Base-by-base conservation (phyloP, 2,797 vertebrate genomes). In the Cyprinella venusta region DNA sequence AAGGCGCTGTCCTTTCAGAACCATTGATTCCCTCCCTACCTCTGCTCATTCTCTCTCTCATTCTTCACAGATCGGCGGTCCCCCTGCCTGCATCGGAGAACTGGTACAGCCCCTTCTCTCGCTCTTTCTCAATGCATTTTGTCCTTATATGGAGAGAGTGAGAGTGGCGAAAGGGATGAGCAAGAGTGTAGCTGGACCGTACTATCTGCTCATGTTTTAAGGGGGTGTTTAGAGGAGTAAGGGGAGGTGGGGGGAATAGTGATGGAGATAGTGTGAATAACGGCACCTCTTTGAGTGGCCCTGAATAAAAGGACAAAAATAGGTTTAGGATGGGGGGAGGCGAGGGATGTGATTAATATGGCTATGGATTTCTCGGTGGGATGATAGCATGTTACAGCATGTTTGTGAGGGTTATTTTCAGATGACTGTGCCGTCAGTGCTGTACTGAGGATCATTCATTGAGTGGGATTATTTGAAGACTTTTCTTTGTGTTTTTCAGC, bases 121-220 rank as follows among this genome's bases (percentile, higher is more conserved):
- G 91, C 91, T 91, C 90, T 92, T 92, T 93, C 91, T 94, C 94
- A 94, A 92, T 94, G 94, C 85, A 93, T 95, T 95, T 94, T 95
- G 92, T 90, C 95, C 95, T 94, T 95, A 95, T 94, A 95, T 94
- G 95, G 95, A 94, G 92, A 93, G 93, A 95, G 90, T 87, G 89
- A 90, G 89, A 89, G 84, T 82, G 80, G 77, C 40, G 61, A 84
- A 65, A 71, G 68, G 77, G 85, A 77, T 33, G 48, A 85, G 80
- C 75, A 38, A 83, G 83, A 85, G 92, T 92, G 84, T 91, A 90
- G 91, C 87, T 90, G 92, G 95, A 94, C 90, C 86, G 88, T 93
- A 94, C 95, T 92, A 95, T 93, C 89, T 87, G 85, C 40, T 26
- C 64, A 63, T 86, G 85, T 90, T 89, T 85, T 76, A 88, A 78